phyloP scores from a whole-genome alignment of 2,113 vertebrate genomes.

The Etheostoma spectabile region DNA sequence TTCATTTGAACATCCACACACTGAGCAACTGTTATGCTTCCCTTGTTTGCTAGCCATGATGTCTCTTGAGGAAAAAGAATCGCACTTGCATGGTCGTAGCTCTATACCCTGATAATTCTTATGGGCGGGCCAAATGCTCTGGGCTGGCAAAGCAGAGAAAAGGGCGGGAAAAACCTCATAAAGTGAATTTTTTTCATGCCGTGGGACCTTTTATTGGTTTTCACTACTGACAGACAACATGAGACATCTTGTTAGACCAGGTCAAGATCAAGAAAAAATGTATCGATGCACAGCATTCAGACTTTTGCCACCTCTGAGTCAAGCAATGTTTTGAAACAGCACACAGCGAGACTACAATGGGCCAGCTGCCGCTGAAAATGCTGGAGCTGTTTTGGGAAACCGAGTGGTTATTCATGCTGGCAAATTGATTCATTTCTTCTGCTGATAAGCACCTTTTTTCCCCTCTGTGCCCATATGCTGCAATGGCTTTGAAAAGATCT shows the following conservation, averaged over 20 bases:
- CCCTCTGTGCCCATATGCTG: slow-evolving; percentile 34
- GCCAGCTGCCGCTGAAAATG: slow-evolving; percentile 56
- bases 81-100: too few relatives aligned
- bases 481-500: slow-evolving; percentile 46
- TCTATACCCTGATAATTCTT: too few relatives aligned
- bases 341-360: slow-evolving; percentile 51
- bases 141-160: too few relatives aligned
- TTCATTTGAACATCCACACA: too few relatives aligned
- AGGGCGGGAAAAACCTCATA: too few relatives aligned
- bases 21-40: too few relatives aligned
- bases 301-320: neutral
- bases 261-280: slow-evolving; percentile 31
- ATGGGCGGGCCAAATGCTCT: too few relatives aligned
- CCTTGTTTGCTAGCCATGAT: too few relatives aligned
- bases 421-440: slow-evolving; percentile 74
- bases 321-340: slow-evolving; percentile 28
- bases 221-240: neutral
- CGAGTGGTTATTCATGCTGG: slow-evolving; percentile 64
- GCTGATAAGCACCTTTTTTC: slow-evolving; percentile 62
- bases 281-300: slow-evolving; percentile 48
- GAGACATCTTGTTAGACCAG: neutral
- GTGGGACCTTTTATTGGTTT: neutral
- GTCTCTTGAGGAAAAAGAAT: too few relatives aligned
- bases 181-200: too few relatives aligned
- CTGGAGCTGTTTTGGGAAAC: slow-evolving; percentile 64